Base-by-base conservation (phyloP, 2,888 invertebrate genomes). In the Strigamia transsilvanica region DNA sequence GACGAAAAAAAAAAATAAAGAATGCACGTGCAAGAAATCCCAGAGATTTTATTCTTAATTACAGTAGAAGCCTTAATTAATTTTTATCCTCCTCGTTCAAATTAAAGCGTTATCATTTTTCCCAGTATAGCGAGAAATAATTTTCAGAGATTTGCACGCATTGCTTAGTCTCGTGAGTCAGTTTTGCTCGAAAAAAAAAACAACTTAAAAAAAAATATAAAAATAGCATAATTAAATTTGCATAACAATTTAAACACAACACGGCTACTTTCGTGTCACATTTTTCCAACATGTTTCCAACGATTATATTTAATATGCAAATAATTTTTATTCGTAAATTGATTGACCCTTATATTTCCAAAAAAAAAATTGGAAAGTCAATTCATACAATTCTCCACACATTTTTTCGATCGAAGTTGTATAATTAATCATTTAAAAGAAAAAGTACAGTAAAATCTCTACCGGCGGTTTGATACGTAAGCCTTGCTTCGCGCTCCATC, bases 81-180 rank as follows among this genome's bases (percentile, higher is more conserved):
- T 73, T 73, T 73, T 73, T 73, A 38, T 56, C 56, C 56, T 73
- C 32, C 32, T 13, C 73, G 27, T 73, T 73, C 73, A 73, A 73
- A 73, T 73, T 73, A 73, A 73, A 73, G 73, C 73, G 73, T 73
- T 73, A 73, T 73, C 73, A 73, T 73, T 32, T 66, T 73, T 73
- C 73, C 73, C 12, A 73, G 73, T 15, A 73, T n/a, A 32, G 73
- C 23, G 73, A 1, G n/a, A 27, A 73, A 73, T 73, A 73, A 73
- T 73, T 73, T 73, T 73, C 73, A 73, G 73, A 73, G 73, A 73
- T 73, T 73, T 32, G 73, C 73, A 73, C 73, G 73, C 73, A 73
- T 73, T 73, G 73, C 73, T 27, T 73, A 23, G 13, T 73, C 23
- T 73, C 73, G 27, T 32, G 73, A 73, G 73, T 73, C 73, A 73